Evolutionary conservation across 64 coral and sea anemone genomes (phyloP).

Genomic region (Trachythela sp.): DNA sequence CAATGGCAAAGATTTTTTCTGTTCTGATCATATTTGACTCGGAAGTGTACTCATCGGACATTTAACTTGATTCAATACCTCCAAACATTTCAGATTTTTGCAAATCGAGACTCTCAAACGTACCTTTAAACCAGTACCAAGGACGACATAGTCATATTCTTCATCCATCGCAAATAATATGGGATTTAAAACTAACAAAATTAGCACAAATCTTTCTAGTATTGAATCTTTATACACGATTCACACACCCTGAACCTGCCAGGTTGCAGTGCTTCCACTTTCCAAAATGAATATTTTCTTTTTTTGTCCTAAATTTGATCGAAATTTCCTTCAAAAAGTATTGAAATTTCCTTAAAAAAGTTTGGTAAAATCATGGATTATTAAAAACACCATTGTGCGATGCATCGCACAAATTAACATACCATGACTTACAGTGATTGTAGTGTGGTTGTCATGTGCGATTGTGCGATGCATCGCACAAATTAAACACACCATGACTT

Average conservation of each 20-base stretch:
- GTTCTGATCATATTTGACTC: neutral
- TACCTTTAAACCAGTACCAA: constrained; percentile 14
- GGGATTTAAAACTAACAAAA: neutral
- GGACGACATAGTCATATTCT: constrained; percentile 9
- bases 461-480: too few relatives aligned
- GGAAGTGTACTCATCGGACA: neutral
- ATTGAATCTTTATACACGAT: neutral
- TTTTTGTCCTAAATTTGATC: too few relatives aligned
- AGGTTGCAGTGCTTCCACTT: too few relatives aligned
- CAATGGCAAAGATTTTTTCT: neutral
- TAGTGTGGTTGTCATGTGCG: too few relatives aligned
- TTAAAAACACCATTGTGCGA: too few relatives aligned
- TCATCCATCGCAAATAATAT: neutral
- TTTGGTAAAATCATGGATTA: too few relatives aligned
- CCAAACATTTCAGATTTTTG: neutral
- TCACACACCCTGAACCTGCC: neutral
- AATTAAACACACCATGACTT: too few relatives aligned
- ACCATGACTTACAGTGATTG: too few relatives aligned
- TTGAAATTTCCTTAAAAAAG: too few relatives aligned
- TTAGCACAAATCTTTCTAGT: neutral
- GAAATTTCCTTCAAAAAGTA: too few relatives aligned
- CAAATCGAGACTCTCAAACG: neutral
- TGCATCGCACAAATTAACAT: too few relatives aligned
- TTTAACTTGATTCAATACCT: neutral
- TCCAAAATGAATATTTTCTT: too few relatives aligned